These are phyloP conservation scores for Sarcophaga peregrina DNA, from an alignment of 1,140 invertebrate species.

Conservation along the genomic window DNA sequence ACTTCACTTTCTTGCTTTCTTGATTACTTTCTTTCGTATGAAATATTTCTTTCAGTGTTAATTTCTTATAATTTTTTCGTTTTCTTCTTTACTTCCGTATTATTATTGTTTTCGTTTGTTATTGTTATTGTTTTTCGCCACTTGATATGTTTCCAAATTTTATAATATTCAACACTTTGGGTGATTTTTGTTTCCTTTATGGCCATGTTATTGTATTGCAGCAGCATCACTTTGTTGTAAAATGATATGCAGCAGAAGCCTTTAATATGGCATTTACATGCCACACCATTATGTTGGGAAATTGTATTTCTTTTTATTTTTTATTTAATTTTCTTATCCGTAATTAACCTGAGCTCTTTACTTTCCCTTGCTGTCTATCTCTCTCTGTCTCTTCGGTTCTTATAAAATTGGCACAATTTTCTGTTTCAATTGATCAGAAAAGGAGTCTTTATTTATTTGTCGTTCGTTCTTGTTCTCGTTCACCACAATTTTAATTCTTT, in stretches of 20 bases:
- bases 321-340: too few species aligned
- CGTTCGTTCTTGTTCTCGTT: too few species aligned
- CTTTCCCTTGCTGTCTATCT: too few species aligned
- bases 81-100: too few species aligned
- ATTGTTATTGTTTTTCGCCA: slow-evolving; percentile 52
- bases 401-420: too few species aligned
- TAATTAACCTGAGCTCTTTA: too few species aligned
- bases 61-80: background rate
- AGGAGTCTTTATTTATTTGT: too few species aligned
- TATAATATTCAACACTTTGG: slow-evolving; percentile 57
- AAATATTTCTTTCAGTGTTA: slow-evolving; percentile 2
- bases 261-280: slow-evolving; percentile 37
- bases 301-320: too few species aligned
- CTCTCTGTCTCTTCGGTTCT: too few species aligned
- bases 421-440: too few species aligned
- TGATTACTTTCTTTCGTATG: background rate
- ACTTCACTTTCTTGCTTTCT: background rate
- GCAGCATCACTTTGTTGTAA: slow-evolving; percentile 38
- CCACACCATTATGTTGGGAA: slow-evolving; percentile 21
- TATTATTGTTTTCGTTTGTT: background rate
- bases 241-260: slow-evolving; percentile 20
- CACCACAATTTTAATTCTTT: too few species aligned
- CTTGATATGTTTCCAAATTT: slow-evolving; percentile 67
- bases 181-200: slow-evolving; percentile 46
- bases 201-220: slow-evolving; percentile 53